Conservation (phyloP, 2,113 vertebrate genomes). For the Antechinus stuartii region DNA sequence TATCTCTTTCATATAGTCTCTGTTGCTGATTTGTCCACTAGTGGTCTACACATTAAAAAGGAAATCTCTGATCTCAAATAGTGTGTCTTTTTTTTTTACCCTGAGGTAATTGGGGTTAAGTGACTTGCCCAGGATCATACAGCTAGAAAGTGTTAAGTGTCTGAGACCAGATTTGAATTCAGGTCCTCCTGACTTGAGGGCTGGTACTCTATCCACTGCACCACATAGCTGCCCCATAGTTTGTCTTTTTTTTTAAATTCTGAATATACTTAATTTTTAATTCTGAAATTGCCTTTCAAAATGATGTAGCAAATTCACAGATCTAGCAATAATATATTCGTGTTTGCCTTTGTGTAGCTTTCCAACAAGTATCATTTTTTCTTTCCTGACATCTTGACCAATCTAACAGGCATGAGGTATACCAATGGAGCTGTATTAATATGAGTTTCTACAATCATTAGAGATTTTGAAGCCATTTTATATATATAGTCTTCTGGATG, state of each 20-base stretch:
- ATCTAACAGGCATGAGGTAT: background rate
- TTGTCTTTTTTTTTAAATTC: no score
- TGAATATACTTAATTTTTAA: background rate
- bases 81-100: background rate
- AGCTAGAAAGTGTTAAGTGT: no score
- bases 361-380: background rate
- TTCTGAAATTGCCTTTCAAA: background rate
- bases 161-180: no score
- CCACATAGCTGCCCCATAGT: no score
- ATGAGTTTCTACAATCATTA: background rate
- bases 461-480: background rate
- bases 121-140: no score
- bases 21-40: background rate
- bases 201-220: no score
- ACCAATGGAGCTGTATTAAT: background rate
- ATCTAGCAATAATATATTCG: background rate
- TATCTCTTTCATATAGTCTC: background rate
- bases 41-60: background rate
- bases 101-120: no score
- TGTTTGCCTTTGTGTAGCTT: background rate
- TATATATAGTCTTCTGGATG: background rate
- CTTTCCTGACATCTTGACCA: background rate
- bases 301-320: background rate
- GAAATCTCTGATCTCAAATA: background rate
- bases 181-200: no score